These are phyloP conservation scores for Drosophila navojoa DNA, from an alignment of 1,140 invertebrate species.

Conservation along the genomic window DNA sequence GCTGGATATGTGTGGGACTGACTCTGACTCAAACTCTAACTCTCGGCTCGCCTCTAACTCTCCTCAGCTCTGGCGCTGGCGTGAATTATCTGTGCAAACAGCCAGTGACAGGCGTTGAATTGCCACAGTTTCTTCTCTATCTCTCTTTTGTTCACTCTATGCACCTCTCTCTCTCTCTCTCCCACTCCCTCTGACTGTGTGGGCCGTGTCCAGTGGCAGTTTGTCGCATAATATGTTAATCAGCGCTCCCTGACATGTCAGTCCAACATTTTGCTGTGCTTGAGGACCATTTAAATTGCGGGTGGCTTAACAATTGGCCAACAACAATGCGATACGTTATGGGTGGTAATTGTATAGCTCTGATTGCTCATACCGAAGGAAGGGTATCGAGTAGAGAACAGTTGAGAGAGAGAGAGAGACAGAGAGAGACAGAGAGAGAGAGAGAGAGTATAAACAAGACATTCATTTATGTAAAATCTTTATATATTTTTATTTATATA, in stretches of 20 bases:
- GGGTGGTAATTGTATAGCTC: constrained; percentile 20
- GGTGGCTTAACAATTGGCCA: constrained; percentile 42
- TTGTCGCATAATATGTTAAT: constrained; percentile 81
- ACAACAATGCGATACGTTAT: constrained; percentile 20
- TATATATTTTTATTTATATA: too few relatives aligned
- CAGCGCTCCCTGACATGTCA: constrained; percentile 68
- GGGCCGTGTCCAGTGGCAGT: constrained; percentile 67
- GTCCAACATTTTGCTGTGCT: constrained; percentile 32
- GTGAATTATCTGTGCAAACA: constrained; percentile 80
- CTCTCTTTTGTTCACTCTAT: constrained; percentile 12
- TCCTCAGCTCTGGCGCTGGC: constrained; percentile 53
- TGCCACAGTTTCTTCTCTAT: constrained; percentile 51
- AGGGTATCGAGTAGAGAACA: not conserved
- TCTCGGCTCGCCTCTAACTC: constrained; percentile 9
- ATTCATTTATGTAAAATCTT: too few relatives aligned
- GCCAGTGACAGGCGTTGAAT: constrained; percentile 80
- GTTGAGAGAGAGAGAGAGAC: too few relatives aligned
- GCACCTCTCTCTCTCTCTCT: constrained; percentile 18
- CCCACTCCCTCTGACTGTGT: constrained; percentile 10
- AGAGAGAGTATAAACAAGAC: too few relatives aligned
- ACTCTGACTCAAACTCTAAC: not conserved
- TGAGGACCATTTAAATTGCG: constrained; percentile 53
- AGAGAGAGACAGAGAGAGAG: too few relatives aligned
- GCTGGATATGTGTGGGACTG: not conserved
- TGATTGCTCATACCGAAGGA: not conserved